Conservation (phyloP, 2,888 invertebrate genomes). For the Stenurella melanura region DNA sequence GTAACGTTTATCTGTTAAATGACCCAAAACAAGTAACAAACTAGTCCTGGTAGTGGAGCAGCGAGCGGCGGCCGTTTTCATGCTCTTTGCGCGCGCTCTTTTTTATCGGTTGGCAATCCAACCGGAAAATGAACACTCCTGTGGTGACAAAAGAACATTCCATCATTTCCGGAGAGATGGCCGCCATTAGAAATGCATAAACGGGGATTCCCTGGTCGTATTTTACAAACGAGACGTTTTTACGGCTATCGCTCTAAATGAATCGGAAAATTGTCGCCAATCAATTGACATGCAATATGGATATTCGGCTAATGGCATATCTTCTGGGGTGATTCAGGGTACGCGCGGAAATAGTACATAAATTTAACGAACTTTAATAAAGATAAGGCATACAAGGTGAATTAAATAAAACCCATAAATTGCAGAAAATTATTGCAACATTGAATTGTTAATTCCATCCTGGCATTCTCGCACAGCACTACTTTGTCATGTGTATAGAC, state of each 20-base stretch:
- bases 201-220: conserved; percentile 68
- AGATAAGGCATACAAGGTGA: background rate
- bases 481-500: too few relatives aligned
- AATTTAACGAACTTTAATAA: background rate
- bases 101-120: conserved; percentile 73
- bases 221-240: conserved; percentile 64
- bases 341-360: background rate
- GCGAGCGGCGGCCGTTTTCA: conserved; percentile 68
- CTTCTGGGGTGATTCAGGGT: background rate
- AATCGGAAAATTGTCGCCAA: conserved; percentile 64
- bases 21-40: conserved; percentile 73
- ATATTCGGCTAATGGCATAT: conserved; percentile 10
- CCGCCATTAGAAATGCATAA: conserved; percentile 73
- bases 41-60: conserved; percentile 61
- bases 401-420: background rate
- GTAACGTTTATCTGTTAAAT: conserved; percentile 70
- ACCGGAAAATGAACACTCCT: conserved; percentile 75
- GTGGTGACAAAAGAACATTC: conserved; percentile 74
- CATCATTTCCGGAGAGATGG: conserved; percentile 74
- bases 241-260: conserved; percentile 65
- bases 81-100: conserved; percentile 71
- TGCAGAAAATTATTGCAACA: background rate
- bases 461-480: too few relatives aligned
- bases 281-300: conserved; percentile 53
- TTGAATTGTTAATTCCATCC: background rate